Evolutionary conservation across 1,140 invertebrate species (phyloP).

Genomic region (Hylaeus anthracinus): DNA sequence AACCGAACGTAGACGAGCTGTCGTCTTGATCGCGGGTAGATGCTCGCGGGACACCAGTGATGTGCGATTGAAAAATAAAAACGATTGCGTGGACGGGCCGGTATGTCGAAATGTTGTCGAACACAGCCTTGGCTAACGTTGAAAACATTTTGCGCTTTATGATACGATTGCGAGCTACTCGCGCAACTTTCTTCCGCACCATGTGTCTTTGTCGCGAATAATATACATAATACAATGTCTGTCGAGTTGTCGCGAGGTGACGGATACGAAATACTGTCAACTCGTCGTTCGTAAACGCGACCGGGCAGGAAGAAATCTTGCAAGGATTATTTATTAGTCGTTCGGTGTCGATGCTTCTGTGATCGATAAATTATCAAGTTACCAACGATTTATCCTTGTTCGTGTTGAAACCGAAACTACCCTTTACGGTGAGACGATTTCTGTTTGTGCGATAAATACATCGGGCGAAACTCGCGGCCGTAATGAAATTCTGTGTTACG

Average conservation of each 20-base stretch:
- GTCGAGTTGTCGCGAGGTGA: conserved; percentile 24
- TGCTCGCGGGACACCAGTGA: background rate
- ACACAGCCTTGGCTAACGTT: background rate
- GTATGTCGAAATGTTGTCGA: conserved; percentile 14
- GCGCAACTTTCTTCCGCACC: too few relatives aligned
- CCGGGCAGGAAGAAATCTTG: conserved; percentile 23
- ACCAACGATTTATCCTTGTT: background rate
- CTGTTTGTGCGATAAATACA: background rate
- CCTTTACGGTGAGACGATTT: background rate
- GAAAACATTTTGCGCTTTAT: too few relatives aligned
- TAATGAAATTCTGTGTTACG: conserved; percentile 60
- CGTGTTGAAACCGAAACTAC: too few relatives aligned
- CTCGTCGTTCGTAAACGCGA: conserved; percentile 32
- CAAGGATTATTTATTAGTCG: background rate
- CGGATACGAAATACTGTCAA: conserved; percentile 54
- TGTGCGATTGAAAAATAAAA: conserved; percentile 4
- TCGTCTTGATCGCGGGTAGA: background rate
- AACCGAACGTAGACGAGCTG: background rate
- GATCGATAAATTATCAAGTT: background rate
- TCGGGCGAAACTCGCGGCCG: conserved; percentile 26
- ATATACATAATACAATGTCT: too few relatives aligned
- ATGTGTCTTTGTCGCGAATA: too few relatives aligned
- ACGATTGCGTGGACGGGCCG: background rate
- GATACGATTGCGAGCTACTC: too few relatives aligned
- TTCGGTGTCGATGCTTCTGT: background rate